Base-by-base conservation (phyloP, 2,113 vertebrate species). In the Bos javanicus region DNA sequence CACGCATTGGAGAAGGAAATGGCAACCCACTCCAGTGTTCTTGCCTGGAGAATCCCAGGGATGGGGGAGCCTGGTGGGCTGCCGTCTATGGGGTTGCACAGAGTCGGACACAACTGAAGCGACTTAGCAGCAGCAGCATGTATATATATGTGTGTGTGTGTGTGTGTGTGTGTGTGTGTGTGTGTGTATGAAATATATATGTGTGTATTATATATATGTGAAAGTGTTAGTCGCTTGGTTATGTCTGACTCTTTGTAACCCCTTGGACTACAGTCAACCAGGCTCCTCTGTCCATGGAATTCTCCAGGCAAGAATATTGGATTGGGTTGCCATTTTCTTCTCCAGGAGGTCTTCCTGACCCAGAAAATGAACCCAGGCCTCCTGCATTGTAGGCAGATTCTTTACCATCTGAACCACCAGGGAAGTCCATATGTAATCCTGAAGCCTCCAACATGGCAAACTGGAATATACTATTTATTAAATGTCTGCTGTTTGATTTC, bases 111-210 rank as follows among this genome's bases (percentile, higher is more conserved):
- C 10, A 2, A 48, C 46, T 48, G 46, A 48, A 48, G 46, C 2
- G 46, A 48, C 46, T 48, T 48, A 48, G 46, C 46, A 48, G 10
- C 46, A 48, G 10, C 10, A 48, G 10, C 2, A 48, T 46, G 7
- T 46, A 76, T 26, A 43, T 26, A 43, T 13, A 13, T 74, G 3
- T 74, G 11, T 39, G 2, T 23, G 0, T 67, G 0, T 71, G 1
- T 74, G 19, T 19, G 16, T 74, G 0, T 67, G 4, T 71, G 4
- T 39, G 19, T 9, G 16, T 64, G 15, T 33, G 7, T 67, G 12
- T 76, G 23, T 76, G 25, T 78, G 12, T 43, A 4, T 26, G 67
- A 26, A 14, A 26, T 46, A 76, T 15, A 76, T 15, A 76, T 76
- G 23, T 46, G 12, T 25, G 23, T 46, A 46, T 23, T 76, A 62